Evolutionary conservation across 2,888 invertebrate species (phyloP).

Genomic region (Temnothorax rugatulus): DNA sequence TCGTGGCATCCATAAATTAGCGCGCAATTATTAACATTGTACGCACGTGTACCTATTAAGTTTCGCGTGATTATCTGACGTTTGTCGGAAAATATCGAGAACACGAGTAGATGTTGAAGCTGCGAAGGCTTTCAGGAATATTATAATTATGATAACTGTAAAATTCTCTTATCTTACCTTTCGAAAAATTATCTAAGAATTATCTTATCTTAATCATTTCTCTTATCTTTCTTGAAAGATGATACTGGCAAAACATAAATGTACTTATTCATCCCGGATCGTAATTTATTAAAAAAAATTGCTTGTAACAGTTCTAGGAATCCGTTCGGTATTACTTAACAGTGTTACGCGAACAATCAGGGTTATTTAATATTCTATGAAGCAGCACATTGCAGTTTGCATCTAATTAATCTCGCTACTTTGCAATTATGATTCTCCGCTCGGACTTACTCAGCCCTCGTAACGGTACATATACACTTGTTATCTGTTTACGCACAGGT

Average conservation of each 20-base stretch:
- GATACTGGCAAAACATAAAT: not conserved
- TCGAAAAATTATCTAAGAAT: no score
- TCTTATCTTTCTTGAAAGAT: not conserved
- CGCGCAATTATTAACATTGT: not conserved
- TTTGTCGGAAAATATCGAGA: not conserved
- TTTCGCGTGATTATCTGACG: not conserved
- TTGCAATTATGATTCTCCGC: not conserved
- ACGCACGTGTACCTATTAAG: not conserved
- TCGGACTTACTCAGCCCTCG: not conserved
- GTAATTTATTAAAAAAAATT: not conserved
- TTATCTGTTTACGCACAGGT: not conserved
- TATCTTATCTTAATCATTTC: no score
- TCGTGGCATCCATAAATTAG: not conserved
- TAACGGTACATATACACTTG: not conserved
- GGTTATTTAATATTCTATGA: constrained; percentile 16
- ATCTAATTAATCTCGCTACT: constrained; percentile 8
- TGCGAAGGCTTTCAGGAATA: not conserved
- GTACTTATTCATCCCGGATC: not conserved
- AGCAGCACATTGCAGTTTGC: not conserved
- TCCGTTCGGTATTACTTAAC: constrained; percentile 1
- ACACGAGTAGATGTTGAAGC: no score
- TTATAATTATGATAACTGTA: not conserved
- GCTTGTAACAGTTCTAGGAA: not conserved
- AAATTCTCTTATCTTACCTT: not conserved
- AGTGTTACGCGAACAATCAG: not conserved